Conservation (phyloP, 2,888 invertebrate genomes). For the Isotomurus palustris region DNA sequence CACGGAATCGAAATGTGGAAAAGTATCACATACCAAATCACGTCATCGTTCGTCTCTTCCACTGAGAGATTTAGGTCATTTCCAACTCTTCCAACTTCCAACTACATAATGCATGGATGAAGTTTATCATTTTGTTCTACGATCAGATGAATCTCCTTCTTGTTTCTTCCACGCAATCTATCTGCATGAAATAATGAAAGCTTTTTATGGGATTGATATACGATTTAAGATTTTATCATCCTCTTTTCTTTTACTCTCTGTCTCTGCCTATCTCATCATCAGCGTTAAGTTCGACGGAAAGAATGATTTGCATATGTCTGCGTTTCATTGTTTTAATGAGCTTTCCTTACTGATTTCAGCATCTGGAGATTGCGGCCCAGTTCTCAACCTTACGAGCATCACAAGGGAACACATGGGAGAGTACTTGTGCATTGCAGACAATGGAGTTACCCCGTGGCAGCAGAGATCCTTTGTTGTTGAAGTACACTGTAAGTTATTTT, state of each 20-base stretch:
- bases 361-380: slow-evolving; percentile 68
- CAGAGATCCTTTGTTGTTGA: slow-evolving; percentile 77
- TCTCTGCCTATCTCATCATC: background rate
- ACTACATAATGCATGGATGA: no score
- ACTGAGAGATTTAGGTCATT: no score
- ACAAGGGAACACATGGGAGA: slow-evolving; percentile 70
- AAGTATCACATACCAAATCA: no score
- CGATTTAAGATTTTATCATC: no score
- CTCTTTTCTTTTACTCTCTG: background rate
- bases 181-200: no score
- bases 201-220: no score
- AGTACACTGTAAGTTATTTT: slow-evolving; percentile 73
- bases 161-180: no score
- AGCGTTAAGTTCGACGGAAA: background rate
- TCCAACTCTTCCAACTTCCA: no score
- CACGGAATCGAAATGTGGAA: no score
- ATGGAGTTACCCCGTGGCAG: slow-evolving; percentile 78
- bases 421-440: slow-evolving; percentile 60
- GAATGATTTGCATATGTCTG: background rate
- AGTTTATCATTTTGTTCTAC: no score
- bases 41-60: no score
- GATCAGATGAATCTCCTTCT: no score
- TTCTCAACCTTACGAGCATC: slow-evolving; percentile 70
- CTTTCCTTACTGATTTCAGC: slow-evolving; percentile 53
- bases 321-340: background rate